Evolutionary conservation across 2,113 vertebrate species (phyloP), one percentile per base, ranked within the genome.

Genomic region (Myrmophylax atrothorax): DNA sequence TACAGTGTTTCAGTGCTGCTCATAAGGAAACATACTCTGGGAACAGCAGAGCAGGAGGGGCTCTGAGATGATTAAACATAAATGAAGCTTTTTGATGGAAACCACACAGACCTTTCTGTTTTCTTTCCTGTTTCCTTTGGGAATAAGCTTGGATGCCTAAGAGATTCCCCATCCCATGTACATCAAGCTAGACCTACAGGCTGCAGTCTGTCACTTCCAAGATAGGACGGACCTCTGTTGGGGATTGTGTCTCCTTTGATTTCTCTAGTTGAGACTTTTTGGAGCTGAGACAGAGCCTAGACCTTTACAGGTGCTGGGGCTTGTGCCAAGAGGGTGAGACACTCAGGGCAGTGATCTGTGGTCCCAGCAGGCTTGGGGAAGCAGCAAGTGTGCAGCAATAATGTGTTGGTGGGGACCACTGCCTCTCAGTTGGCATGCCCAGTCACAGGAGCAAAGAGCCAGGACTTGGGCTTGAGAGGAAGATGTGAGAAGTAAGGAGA

Each of bases 351-450:
- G 56, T 2, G 4, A 56, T 46, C 37, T 22, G 28, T 59, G 81
- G 33, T 14, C 42, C 42, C 2, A 2, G 47, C 40, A 83, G 68
- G 24, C 12, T 3, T 10, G 23, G 38, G 35, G 22, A 12, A 73
- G 42, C 56, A 73, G 72, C n/a, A 42, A 8, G 26, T 5, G 16
- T 33, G 44, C n/a, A 55, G 44, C 46, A 64, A 18, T 15, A 11
- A 14, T 0, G 4, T 24, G 18, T 35, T 6, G 1, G 29, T 46
- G 42, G 53, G 25, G 70, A 47, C 12, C 3, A 0, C 42, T 88
- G 59, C 42, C 20, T 68, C 0, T 1, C 38, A 22, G 23, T 8
- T 24, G 24, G n/a, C 24, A 3, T 37, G 42, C 29, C 50, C 4
- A 7, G 42, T 64, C n/a, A 29, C 1, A 4, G 50, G 28, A 55